Evolutionary conservation across 2,888 invertebrate genomes (phyloP).

Genomic region (Apomyelois bistriatella): DNA sequence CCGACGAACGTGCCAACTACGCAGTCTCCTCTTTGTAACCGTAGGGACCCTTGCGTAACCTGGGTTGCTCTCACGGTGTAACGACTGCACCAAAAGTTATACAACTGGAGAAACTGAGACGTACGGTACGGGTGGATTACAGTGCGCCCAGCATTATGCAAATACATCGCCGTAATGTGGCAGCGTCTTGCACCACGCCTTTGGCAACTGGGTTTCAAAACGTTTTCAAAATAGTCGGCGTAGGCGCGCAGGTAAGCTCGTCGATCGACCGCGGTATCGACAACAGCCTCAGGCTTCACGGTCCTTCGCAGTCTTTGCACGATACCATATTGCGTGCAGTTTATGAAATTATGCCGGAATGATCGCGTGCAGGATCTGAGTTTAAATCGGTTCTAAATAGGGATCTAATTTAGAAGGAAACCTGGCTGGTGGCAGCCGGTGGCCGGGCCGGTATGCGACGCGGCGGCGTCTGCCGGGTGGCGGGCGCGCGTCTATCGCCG

Average conservation of each 20-base stretch:
- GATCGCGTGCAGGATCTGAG: conserved; percentile 39
- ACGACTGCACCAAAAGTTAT: conserved; percentile 45
- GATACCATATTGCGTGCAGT: conserved; percentile 40
- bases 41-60: conserved; percentile 35
- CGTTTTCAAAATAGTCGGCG: conserved; percentile 67
- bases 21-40: conserved; percentile 33
- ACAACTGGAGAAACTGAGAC: conserved; percentile 57
- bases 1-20: conserved; percentile 53
- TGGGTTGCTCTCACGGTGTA: conserved; percentile 36
- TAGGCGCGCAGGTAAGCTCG: conserved; percentile 52
- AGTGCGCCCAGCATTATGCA: conserved; percentile 70
- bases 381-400: conserved; percentile 41
- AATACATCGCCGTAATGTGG: conserved; percentile 68
- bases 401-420: conserved; percentile 48
- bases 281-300: conserved; percentile 37
- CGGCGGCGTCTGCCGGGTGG: conserved; percentile 71
- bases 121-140: conserved; percentile 52
- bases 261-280: conserved; percentile 40
- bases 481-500: conserved; percentile 60
- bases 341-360: conserved; percentile 32
- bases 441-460: conserved; percentile 72
- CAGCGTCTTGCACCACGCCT: conserved; percentile 72
- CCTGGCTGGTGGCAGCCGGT: conserved; percentile 47
- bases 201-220: conserved; percentile 74
- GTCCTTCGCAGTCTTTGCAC: conserved; percentile 25